Base-by-base conservation (phyloP, 2,797 vertebrate species). In the Mastacembelus armatus region DNA sequence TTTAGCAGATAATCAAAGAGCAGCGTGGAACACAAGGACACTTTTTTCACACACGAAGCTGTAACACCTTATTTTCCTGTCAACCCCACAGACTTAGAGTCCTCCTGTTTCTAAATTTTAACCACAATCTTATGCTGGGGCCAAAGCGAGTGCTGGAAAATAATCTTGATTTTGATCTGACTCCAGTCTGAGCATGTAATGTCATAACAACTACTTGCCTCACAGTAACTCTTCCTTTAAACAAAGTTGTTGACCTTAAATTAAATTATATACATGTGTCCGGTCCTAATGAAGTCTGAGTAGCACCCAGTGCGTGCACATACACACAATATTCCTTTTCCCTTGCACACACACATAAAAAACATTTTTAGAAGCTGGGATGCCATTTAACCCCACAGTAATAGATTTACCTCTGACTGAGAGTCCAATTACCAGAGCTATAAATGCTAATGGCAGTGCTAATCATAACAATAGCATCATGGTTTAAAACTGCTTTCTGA, bases 381-480 rank as follows among this genome's bases (percentile, higher is more conserved):
- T 60, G 51, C 36, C 45, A 59, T 78, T 81, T 80, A 80, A 85
- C 81, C 71, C 63, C 40, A 51, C 71, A 14, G 65, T 84, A 85
- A 88, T 80, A 76, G 81, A 66, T 85, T 85, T 70, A 80, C 76
- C 83, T 66, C 88, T 78, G 16, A 78, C 89, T 69, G 85, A 71
- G 85, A 83, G 76, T 85, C 77, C 80, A 89, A 92, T 92, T 89
- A 87, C 80, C 35, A 69, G 64, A 60, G 71, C 81, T 52, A 83
- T 88, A 88, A 90, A 80, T 74, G 77, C 71, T 90, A 85, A 89
- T 85, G 76, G 76, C 47, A 27, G 76, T 14, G 71, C 80, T 81
- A 81, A 83, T 90, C 84, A 85, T 81, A 80, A 83, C 74, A 66
- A 74, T 63, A 22, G 67, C 69, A 44, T 68, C 48, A 10, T 21